Conservation (phyloP, 2,797 vertebrate species). For the Clamator glandarius region DNA sequence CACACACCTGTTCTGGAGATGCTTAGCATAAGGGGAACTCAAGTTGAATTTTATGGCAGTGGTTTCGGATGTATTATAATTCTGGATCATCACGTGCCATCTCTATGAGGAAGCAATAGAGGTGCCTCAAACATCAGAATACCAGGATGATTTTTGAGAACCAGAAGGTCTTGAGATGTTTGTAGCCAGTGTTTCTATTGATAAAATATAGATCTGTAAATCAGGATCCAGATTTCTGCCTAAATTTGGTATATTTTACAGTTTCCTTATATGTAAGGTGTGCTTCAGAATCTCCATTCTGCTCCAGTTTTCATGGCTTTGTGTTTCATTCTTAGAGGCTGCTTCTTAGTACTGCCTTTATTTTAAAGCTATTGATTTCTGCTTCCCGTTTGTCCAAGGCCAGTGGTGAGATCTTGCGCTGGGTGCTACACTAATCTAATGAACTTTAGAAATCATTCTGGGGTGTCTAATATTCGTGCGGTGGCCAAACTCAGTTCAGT, state of each 20-base stretch:
- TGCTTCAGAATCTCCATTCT: neutral
- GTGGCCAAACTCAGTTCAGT: slow-evolving; percentile 28
- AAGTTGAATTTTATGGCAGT: neutral
- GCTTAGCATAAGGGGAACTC: neutral
- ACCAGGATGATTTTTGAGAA: neutral
- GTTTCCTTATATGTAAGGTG: neutral
- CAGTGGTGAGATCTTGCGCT: neutral
- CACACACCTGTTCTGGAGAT: neutral
- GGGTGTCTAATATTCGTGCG: neutral
- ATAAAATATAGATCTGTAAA: neutral
- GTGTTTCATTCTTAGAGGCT: neutral
- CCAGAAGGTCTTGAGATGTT: neutral
- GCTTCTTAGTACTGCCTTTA: rapidly evolving
- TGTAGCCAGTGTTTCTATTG: neutral
- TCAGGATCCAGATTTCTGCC: neutral
- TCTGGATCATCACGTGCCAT: neutral
- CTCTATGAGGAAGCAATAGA: neutral
- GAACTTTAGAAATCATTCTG: neutral
- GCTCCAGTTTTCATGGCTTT: neutral
- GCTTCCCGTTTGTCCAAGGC: neutral
- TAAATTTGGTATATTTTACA: neutral
- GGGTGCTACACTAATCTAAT: slow-evolving; percentile 5
- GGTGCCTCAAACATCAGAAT: neutral
- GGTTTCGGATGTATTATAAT: neutral
- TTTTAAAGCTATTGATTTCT: neutral